Conservation (phyloP, 2,113 vertebrate species). For the Gnathonemus echidnorhynchus region DNA sequence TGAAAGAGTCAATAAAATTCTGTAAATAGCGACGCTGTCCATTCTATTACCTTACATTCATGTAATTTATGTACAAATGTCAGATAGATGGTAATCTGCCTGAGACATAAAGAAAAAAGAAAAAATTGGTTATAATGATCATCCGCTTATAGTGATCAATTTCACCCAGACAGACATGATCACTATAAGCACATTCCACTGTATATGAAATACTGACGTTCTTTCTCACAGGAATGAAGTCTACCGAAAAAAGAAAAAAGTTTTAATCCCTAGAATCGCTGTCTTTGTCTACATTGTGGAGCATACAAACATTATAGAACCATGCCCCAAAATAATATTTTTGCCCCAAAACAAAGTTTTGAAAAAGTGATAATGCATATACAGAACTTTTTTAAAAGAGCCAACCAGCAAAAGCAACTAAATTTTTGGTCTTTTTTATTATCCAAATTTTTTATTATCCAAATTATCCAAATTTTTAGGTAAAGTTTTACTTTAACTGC, state of each 20-base stretch:
- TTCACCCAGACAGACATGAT: no score
- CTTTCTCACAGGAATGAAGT: conserved; percentile 23
- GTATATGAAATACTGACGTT: conserved; percentile 31
- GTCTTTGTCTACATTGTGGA: background rate
- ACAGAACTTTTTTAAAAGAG: background rate
- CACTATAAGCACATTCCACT: no score
- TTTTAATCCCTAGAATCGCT: conserved; percentile 15
- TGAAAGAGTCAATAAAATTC: no score
- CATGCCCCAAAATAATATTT: background rate
- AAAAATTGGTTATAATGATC: no score
- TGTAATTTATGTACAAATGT: no score
- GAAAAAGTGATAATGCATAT: background rate
- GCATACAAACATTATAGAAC: background rate
- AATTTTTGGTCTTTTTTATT: background rate
- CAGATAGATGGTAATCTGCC: no score
- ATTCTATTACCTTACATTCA: no score
- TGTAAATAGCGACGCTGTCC: no score
- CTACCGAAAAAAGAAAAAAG: conserved; percentile 27
- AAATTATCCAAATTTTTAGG: background rate
- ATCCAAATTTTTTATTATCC: background rate
- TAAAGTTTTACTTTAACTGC: background rate
- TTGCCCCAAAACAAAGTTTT: background rate
- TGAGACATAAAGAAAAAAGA: no score
- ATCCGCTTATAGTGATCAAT: no score
- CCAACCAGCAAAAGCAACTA: background rate